Evolutionary conservation across 92 coral and sea anemone genomes (phyloP), one percentile per base, ranked within the genome.

Genomic region (Parazoanthus darwini): DNA sequence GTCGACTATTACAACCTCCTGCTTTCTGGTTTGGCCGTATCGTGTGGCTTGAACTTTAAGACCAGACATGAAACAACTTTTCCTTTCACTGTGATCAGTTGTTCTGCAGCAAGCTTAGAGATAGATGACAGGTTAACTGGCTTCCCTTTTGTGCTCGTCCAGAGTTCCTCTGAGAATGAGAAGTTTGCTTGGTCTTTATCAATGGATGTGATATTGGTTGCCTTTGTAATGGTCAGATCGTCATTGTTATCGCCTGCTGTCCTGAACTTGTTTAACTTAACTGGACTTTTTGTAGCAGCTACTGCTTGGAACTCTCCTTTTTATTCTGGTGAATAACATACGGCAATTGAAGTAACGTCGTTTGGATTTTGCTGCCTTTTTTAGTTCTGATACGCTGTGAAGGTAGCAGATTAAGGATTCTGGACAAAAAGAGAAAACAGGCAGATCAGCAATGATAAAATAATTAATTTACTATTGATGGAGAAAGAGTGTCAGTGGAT

Each of bases 251-350:
- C 68, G 37, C 46, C 70, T 22, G 88, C 86, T 88, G 79, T 48
- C 65, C 46, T 79, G 48, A 36, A 88, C 26, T 80, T 88, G 14
- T 67, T 65, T 15, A 88, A 25, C 44, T 88, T 88, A 29, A 88
- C 88, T 37, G 90, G 88, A 79, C 90, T 79, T 80, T 88, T 88
- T 80, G 90, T 14, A 20, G 76, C 74, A 63, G 86, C 90, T 11
- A 88, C 79, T 56, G 90, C 79, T 59, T 88, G 78, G 8, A 88
- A 25, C 56, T 80, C 90, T 15, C 74, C 37, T 46, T 88, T 54
- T 70, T 88, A 80, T 43, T 88, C 87, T 54, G 90, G 90, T 13
- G 87, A 63, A 66, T 63, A 88, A 70, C 90, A 88, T 5, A 88
- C 90, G 18, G 78, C 90, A 88, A 63, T 79, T 88, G 51, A 88